Evolutionary conservation across 2,888 invertebrate genomes (phyloP).

Genomic region (Chymomyza caudatula): DNA sequence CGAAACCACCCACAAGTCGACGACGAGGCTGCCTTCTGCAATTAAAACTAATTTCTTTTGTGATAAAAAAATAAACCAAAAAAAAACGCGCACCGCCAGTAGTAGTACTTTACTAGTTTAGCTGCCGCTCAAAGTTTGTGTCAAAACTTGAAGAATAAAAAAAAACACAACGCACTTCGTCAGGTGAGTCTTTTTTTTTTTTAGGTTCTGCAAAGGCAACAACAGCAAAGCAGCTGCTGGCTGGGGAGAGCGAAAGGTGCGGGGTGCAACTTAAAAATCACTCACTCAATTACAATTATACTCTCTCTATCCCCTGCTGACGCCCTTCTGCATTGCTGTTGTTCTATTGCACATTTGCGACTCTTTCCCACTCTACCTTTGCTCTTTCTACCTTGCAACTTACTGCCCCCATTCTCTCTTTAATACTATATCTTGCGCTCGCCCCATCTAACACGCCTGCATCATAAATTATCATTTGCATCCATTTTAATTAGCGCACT

Average conservation of each 20-base stretch:
- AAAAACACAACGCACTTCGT: background rate
- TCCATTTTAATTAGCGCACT: slow-evolving; percentile 36
- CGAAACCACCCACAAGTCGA: background rate
- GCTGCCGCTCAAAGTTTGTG: background rate
- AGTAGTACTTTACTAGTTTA: background rate
- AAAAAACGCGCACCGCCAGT: background rate
- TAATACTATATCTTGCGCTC: slow-evolving; percentile 25
- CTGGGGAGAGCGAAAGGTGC: slow-evolving; percentile 60
- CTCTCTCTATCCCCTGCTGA: too few species aligned
- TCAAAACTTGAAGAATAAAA: background rate
- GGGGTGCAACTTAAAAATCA: too few species aligned
- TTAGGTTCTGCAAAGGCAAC: slow-evolving; percentile 25
- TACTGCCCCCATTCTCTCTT: background rate
- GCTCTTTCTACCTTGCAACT: background rate
- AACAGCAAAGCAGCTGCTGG: slow-evolving; percentile 44
- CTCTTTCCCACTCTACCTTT: background rate
- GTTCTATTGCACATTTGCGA: background rate
- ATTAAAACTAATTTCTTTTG: background rate
- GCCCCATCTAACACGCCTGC: slow-evolving; percentile 42
- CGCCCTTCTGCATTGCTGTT: too few species aligned
- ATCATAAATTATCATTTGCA: slow-evolving; percentile 68
- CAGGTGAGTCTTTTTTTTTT: slow-evolving; percentile 4
- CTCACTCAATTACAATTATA: background rate
- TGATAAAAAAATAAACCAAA: background rate
- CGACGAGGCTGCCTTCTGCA: background rate